phyloP scores from a whole-genome alignment of 2,113 vertebrate species.

The Lichenostomus cassidix region DNA sequence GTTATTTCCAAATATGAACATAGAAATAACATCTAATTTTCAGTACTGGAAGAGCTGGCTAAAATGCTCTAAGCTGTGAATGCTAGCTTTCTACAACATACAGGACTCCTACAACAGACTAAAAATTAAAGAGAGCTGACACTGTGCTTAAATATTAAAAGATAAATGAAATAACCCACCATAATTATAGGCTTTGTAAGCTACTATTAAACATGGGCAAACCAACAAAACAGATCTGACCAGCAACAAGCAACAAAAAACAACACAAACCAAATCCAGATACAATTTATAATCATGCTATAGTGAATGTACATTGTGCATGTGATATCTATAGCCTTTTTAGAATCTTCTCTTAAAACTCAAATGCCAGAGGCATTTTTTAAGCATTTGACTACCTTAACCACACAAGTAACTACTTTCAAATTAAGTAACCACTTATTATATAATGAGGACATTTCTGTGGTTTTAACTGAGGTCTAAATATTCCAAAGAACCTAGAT shows the following conservation, averaged over 20 bases:
- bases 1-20: background rate
- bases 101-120: background rate
- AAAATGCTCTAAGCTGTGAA: background rate
- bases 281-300: background rate
- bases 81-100: background rate
- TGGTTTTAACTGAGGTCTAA: background rate
- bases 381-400: background rate
- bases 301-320: background rate
- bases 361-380: background rate
- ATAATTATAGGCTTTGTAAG: background rate
- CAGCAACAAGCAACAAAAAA: background rate
- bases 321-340: background rate
- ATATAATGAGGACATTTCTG: background rate
- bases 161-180: background rate
- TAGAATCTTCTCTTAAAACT: background rate
- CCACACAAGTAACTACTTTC: background rate
- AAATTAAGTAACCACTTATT: background rate
- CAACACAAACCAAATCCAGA: background rate
- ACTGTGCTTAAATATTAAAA: background rate
- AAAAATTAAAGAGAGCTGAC: background rate
- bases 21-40: background rate
- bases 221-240: background rate
- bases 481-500: background rate
- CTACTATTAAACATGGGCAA: background rate
- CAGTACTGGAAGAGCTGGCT: background rate